A percentile compares a stretch with the other conserved stretches of the same genome.
These are phyloP conservation scores for Drosophila melanica DNA, from an alignment of 1,140 invertebrate genomes.

Conservation along the genomic window DNA sequence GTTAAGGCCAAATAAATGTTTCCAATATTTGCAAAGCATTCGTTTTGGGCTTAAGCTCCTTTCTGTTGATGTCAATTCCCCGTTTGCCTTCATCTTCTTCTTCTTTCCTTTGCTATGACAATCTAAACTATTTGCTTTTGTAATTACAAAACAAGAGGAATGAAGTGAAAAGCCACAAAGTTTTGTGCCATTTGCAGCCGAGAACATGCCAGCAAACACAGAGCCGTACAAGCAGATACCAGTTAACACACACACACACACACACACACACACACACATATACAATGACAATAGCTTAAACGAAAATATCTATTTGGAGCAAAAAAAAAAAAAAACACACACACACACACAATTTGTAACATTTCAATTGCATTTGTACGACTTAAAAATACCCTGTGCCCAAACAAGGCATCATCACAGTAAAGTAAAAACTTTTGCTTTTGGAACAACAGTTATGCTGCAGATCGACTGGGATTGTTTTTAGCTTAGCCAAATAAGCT, in stretches of 20 bases:
- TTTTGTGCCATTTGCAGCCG: conserved; percentile 47
- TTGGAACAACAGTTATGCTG: background rate
- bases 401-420: conserved; percentile 8
- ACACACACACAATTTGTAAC: conserved; percentile 15
- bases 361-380: background rate
- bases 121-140: conserved; percentile 62
- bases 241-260: conserved; percentile 42
- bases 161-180: conserved; percentile 74
- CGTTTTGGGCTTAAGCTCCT: conserved; percentile 37
- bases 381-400: conserved; percentile 33
- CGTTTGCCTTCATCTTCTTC: conserved; percentile 18
- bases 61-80: background rate
- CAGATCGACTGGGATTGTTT: background rate
- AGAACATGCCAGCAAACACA: conserved; percentile 33
- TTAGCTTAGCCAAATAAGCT: background rate
- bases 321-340: conserved; percentile 8
- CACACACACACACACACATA: conserved; percentile 8
- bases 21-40: conserved; percentile 43
- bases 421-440: background rate
- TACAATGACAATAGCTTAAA: conserved; percentile 39
- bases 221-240: conserved; percentile 26
- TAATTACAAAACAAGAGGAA: conserved; percentile 61
- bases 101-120: conserved; percentile 28
- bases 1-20: conserved; percentile 29
- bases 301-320: conserved; percentile 46